These are phyloP conservation scores for Daboia siamensis DNA, from an alignment of 2,113 vertebrate genomes.

Conservation along the genomic window DNA sequence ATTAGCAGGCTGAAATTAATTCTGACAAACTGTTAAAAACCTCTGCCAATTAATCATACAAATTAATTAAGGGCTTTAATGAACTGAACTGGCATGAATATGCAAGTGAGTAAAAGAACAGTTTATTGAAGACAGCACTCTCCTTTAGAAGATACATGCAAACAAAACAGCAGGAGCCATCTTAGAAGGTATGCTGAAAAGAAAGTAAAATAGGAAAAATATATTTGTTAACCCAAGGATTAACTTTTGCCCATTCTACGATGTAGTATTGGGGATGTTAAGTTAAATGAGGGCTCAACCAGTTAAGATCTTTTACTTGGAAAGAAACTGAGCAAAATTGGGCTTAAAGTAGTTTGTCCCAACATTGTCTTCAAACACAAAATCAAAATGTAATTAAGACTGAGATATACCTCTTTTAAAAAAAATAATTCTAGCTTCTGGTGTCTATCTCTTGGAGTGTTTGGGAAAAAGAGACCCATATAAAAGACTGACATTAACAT, in stretches of 20 bases:
- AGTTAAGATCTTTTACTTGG: not conserved
- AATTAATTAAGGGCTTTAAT: not conserved
- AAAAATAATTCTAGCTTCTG: not conserved
- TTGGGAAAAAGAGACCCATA: not conserved
- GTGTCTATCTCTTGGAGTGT: not conserved
- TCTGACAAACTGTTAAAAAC: not conserved
- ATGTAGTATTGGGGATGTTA: not conserved
- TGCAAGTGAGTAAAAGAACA: not conserved
- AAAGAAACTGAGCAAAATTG: not conserved
- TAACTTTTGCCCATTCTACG: not conserved
- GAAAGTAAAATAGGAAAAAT: not conserved
- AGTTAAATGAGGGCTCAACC: not conserved
- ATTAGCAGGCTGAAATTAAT: not conserved
- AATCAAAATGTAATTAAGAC: not conserved
- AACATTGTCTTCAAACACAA: not conserved
- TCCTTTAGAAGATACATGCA: not conserved
- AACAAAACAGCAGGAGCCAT: not conserved
- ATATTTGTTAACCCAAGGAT: not conserved
- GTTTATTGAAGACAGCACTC: not conserved
- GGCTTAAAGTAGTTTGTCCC: not conserved
- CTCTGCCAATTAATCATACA: not conserved
- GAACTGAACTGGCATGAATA: not conserved
- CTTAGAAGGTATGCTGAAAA: not conserved
- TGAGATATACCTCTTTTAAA: not conserved
- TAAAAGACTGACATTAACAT: not conserved